These are phyloP conservation scores for Tachycineta bicolor DNA, from an alignment of 2,113 vertebrate species.

Conservation along the genomic window DNA sequence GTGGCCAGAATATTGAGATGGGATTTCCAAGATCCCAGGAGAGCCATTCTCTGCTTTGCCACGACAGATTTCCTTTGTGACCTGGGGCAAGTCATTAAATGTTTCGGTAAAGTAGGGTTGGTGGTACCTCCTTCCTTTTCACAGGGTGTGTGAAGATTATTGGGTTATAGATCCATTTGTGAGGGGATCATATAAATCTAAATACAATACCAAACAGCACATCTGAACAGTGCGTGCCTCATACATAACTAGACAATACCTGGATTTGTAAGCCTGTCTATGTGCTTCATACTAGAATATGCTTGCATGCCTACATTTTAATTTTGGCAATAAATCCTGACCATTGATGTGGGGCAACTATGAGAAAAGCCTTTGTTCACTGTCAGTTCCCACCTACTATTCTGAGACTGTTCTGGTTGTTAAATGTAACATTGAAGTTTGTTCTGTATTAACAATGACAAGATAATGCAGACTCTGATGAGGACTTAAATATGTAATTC, in stretches of 20 bases:
- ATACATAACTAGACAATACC: fast-evolving
- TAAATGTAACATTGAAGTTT: fast-evolving
- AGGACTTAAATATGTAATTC: neutral
- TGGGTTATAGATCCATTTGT: neutral
- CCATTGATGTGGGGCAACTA: neutral
- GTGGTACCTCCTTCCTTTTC: neutral
- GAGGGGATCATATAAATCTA: neutral
- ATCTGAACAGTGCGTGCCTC: fast-evolving
- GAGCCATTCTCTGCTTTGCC: neutral
- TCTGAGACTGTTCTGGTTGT: neutral
- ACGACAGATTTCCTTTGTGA: neutral
- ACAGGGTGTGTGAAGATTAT: neutral
- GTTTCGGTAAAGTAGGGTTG: fast-evolving
- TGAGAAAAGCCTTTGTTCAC: neutral
- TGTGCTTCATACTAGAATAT: fast-evolving
- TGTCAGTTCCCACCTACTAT: fast-evolving
- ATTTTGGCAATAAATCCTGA: neutral
- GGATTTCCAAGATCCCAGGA: neutral
- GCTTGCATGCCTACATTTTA: fast-evolving
- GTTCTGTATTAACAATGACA: neutral
- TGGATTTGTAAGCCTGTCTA: neutral
- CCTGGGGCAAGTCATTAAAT: neutral
- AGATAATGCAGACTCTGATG: neutral
- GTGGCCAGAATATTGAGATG: neutral
- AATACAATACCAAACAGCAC: neutral